Conservation (phyloP, 2,888 invertebrate species). For the Julus scandinavius region DNA sequence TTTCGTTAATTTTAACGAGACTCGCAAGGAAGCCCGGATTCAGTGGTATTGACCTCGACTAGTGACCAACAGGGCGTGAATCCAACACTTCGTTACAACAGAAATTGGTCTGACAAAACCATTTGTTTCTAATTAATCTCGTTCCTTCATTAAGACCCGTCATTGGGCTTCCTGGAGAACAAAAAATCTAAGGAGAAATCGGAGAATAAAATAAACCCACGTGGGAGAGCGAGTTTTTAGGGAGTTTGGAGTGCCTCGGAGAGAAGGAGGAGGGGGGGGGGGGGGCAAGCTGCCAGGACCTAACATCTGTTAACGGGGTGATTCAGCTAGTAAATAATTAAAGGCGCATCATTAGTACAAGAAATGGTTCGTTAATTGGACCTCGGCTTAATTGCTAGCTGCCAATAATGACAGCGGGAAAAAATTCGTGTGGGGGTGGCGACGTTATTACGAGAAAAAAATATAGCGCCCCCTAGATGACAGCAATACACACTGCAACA, state of each 20-base stretch:
- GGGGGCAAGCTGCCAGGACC: conserved; percentile 10
- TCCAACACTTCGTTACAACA: conserved; percentile 33
- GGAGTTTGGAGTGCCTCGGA: background rate
- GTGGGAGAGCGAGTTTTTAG: conserved; percentile 7
- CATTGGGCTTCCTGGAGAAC: background rate
- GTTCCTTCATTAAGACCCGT: conserved; percentile 22
- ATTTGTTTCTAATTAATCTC: conserved; percentile 39
- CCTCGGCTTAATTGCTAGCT: conserved; percentile 22
- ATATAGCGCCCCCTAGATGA: background rate
- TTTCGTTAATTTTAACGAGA: conserved; percentile 38
- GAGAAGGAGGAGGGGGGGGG: background rate
- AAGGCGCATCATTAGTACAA: conserved; percentile 32
- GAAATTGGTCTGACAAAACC: background rate
- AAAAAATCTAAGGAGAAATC: background rate
- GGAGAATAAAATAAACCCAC: conserved; percentile 7
- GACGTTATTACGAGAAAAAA: background rate
- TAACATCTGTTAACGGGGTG: conserved; percentile 35
- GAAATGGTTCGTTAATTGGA: conserved; percentile 29
- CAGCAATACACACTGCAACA: background rate
- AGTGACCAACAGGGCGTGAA: conserved; percentile 34
- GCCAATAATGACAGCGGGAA: background rate
- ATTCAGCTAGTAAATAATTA: conserved; percentile 29
- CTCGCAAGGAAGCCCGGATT: background rate
- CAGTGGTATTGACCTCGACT: background rate
- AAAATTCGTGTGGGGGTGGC: background rate